A percentile compares a stretch with the other conserved stretches of the same genome.
These are phyloP conservation scores for Condylostylus longicornis DNA, from an alignment of 1,140 invertebrate species.

Conservation along the genomic window DNA sequence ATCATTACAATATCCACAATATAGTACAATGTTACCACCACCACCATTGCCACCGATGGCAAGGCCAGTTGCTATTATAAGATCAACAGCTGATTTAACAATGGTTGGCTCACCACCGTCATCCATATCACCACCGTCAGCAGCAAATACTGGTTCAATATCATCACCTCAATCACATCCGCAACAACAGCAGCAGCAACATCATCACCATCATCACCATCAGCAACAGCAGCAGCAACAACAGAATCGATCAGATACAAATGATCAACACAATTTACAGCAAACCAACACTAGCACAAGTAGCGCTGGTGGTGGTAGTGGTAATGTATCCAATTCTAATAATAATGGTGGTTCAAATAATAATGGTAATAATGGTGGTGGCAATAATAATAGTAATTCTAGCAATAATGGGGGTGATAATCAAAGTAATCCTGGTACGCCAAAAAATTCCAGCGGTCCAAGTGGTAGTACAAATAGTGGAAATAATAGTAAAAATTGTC, in stretches of 20 bases:
- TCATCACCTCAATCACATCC: not conserved
- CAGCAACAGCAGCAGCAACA: constrained; percentile 1
- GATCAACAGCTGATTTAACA: constrained; percentile 58
- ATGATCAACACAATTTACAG: not conserved
- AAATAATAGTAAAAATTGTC: not conserved
- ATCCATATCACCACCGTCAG: constrained; percentile 44
- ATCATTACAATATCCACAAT: constrained; percentile 48
- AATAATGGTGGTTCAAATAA: not conserved
- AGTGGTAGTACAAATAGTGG: too few relatives aligned
- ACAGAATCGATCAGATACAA: constrained; percentile 1
- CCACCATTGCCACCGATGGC: constrained; percentile 95
- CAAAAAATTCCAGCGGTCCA: too few relatives aligned
- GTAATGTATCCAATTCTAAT: constrained; percentile 1
- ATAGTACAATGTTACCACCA: constrained; percentile 81
- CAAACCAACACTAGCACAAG: too few relatives aligned
- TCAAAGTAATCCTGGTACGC: too few relatives aligned
- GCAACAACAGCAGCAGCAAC: not conserved
- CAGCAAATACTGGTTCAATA: constrained; percentile 29
- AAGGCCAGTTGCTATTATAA: constrained; percentile 84
- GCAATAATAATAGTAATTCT: constrained; percentile 2
- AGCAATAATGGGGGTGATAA: constrained; percentile 6
- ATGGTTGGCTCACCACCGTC: constrained; percentile 43
- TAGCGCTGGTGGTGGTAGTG: too few relatives aligned
- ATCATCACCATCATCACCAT: constrained; percentile 2
- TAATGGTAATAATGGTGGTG: not conserved